phyloP scores from a whole-genome alignment of 2,113 vertebrate species.

The Bufo gargarizans region DNA sequence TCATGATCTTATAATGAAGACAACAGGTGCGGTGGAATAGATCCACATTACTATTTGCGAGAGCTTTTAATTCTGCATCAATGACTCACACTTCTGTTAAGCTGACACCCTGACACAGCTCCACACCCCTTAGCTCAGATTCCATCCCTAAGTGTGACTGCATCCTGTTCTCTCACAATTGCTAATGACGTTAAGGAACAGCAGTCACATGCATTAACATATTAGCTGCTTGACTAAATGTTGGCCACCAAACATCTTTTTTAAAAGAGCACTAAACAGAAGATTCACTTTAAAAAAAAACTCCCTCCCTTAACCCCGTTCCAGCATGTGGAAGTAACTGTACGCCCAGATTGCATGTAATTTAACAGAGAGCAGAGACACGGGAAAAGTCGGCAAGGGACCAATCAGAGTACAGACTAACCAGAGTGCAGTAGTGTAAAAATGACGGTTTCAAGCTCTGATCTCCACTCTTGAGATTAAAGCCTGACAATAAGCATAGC shows the following conservation, averaged over 20 bases:
- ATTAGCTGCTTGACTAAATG: not conserved
- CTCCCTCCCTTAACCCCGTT: not conserved
- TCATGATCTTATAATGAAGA: constrained; percentile 44
- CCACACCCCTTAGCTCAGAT: constrained; percentile 5
- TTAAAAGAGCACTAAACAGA: no score
- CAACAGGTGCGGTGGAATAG: not conserved
- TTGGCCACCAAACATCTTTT: not conserved
- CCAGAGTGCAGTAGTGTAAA: no score
- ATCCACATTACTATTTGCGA: constrained; percentile 35
- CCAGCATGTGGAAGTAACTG: no score
- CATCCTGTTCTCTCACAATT: constrained; percentile 9
- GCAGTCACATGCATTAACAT: constrained; percentile 2
- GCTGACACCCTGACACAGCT: constrained; percentile 49
- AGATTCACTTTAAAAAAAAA: not conserved
- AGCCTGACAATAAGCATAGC: no score
- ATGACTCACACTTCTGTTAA: constrained; percentile 37
- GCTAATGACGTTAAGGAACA: not conserved
- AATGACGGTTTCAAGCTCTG: no score
- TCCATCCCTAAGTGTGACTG: constrained; percentile 24
- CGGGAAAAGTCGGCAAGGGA: no score
- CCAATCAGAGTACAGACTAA: no score
- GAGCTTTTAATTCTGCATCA: constrained; percentile 40
- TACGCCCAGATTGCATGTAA: no score
- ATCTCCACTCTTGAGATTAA: no score
- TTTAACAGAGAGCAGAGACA: no score